Base-by-base conservation (phyloP, 2,797 vertebrate genomes). In the Myotis daubentonii region DNA sequence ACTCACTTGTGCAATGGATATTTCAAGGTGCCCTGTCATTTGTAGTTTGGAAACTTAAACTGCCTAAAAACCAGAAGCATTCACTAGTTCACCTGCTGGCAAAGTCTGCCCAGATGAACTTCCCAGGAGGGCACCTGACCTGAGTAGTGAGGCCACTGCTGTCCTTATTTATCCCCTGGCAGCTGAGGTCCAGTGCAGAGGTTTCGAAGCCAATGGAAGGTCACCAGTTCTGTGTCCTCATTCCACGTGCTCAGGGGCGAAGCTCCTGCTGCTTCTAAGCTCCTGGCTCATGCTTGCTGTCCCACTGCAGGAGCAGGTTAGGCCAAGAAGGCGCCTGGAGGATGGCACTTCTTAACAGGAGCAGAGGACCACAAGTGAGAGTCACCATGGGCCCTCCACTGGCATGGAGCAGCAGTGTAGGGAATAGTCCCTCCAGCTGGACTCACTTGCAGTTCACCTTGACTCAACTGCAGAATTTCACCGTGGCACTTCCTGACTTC, bases 401-500 rank as follows among this genome's bases (percentile, higher is more conserved):
- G 57, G 16, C 60, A 57, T 53, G 16, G 83, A 65, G 55, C 36
- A 10, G 60, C 12, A 1, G 9, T 53, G n/a, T 11, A 2, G 30
- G 20, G 4, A 7, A 66, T 33, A 33, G 36, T 11, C 17, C 47
- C 68, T 70, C 33, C 19, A 53, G 33, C 49, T n/a, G 5, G 6
- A 68, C 47, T 76, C 51, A 15, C 68, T 33, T 2, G 22, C 65
- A 68, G 11, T 25, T 81, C 60, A 8, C 13, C 41, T 28, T 70
- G 60, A n/a, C 70, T 92, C 41, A 79, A 49, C 17, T 72, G 25
- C 79, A 95, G 11, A 76, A 53, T 76, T 80, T 70, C 65, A 62
- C 60, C 60, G 19, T 44, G 60, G 12, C 83, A 23, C 94, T 81
- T 80, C 60, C 80, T 72, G 20, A 86, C 5, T 55, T 8, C 4